A percentile compares a stretch with the other conserved stretches of the same genome.
Evolutionary conservation across 2,797 vertebrate species (phyloP).

Genomic region (Alosa sapidissima): DNA sequence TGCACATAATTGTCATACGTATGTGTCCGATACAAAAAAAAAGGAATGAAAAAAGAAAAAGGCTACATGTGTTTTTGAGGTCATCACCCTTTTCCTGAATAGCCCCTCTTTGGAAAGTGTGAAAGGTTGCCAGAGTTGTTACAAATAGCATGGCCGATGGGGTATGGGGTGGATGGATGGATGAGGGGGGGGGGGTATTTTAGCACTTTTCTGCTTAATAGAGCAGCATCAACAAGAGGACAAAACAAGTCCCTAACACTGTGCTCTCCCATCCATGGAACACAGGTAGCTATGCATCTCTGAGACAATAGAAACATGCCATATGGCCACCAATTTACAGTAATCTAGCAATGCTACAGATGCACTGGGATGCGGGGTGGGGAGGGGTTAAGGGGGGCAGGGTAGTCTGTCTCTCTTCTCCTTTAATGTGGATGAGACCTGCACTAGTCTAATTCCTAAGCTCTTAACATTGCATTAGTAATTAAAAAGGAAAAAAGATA

Average conservation of each 20-base stretch:
- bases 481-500: constrained; percentile 72
- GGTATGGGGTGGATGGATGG: constrained; percentile 54
- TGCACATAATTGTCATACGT: constrained; percentile 77
- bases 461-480: constrained; percentile 78
- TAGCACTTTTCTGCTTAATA: constrained; percentile 67
- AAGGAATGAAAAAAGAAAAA: constrained; percentile 63
- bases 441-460: constrained; percentile 78
- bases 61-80: constrained; percentile 72
- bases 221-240: constrained; percentile 72
- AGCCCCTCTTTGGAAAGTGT: constrained; percentile 73
- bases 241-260: constrained; percentile 65
- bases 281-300: constrained; percentile 67
- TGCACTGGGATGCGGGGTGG: constrained; percentile 27
- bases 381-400: neutral
- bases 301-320: constrained; percentile 71
- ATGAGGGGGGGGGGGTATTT: constrained; percentile 51
- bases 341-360: constrained; percentile 73
- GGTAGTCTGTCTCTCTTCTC: constrained; percentile 42
- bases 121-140: constrained; percentile 76
- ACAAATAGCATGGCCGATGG: constrained; percentile 61
- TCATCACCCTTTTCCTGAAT: constrained; percentile 65
- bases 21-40: constrained; percentile 44
- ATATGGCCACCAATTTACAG: constrained; percentile 77
- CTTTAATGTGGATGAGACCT: constrained; percentile 73
- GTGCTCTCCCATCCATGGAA: constrained; percentile 48